Conservation (phyloP, 2,888 invertebrate genomes). For the Pycnomerus fuliginosus region DNA sequence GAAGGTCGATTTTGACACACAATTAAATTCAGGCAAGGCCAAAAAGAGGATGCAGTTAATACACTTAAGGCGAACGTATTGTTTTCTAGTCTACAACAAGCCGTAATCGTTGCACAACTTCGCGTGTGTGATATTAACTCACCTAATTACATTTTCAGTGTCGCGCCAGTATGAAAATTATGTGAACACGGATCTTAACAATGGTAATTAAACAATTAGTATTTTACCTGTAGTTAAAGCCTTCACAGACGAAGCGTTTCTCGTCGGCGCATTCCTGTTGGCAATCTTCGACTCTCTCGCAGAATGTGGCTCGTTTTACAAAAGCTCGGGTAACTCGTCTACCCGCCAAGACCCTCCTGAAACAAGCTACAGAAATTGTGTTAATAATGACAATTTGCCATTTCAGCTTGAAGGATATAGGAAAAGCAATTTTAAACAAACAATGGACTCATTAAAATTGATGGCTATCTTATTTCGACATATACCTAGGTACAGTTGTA, state of each 20-base stretch:
- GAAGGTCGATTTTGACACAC: too few species aligned
- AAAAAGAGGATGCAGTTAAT: too few species aligned
- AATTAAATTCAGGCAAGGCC: too few species aligned
- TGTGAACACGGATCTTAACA: not conserved
- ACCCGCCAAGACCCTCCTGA: slow-evolving; percentile 73
- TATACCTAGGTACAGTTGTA: too few species aligned
- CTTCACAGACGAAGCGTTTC: slow-evolving; percentile 74
- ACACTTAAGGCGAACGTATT: too few species aligned
- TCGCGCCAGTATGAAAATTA: not conserved
- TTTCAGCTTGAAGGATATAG: too few species aligned
- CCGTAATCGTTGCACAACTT: too few species aligned
- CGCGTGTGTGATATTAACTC: too few species aligned
- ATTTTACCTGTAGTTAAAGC: slow-evolving; percentile 75
- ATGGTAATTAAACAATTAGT: slow-evolving; percentile 5
- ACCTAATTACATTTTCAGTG: too few species aligned
- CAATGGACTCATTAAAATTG: slow-evolving; percentile 25
- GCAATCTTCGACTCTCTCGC: slow-evolving; percentile 75
- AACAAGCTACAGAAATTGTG: slow-evolving; percentile 79
- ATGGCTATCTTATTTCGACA: slow-evolving; percentile 8
- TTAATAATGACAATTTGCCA: too few species aligned
- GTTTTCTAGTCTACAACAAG: too few species aligned
- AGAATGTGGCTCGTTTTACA: slow-evolving; percentile 67
- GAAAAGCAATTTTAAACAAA: slow-evolving; percentile 23
- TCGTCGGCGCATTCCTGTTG: slow-evolving; percentile 74
- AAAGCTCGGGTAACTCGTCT: slow-evolving; percentile 68